Evolutionary conservation across 2,888 invertebrate genomes (phyloP).

Genomic region (Sinotaia quadrata): DNA sequence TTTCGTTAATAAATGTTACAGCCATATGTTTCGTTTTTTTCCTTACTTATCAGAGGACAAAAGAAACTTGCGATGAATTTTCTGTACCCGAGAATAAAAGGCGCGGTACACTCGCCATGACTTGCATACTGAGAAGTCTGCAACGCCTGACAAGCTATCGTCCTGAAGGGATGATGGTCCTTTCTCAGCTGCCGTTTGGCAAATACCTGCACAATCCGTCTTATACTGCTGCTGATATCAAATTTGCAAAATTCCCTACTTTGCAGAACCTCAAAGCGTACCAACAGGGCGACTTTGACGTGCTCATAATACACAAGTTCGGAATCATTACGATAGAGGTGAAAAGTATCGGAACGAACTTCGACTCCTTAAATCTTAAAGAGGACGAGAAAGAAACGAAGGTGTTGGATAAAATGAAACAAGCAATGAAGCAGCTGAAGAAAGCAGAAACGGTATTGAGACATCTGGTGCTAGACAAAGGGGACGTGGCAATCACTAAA

Average conservation of each 20-base stretch:
- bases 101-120: too few species aligned
- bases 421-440: not conserved
- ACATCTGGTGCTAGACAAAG: not conserved
- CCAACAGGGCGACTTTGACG: constrained; percentile 1
- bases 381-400: not conserved
- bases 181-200: constrained; percentile 8
- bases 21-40: too few species aligned
- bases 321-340: not conserved
- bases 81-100: too few species aligned
- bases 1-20: too few species aligned
- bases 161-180: constrained; percentile 6
- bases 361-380: not conserved
- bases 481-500: not conserved
- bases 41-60: too few species aligned
- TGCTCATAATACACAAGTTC: not conserved
- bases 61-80: too few species aligned
- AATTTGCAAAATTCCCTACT: not conserved
- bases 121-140: too few species aligned
- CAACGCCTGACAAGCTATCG: too few species aligned
- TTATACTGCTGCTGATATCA: not conserved
- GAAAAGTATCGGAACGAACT: not conserved
- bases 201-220: not conserved
- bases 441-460: not conserved
- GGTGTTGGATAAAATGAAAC: not conserved
- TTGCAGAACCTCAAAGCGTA: not conserved